phyloP scores from a whole-genome alignment of 2,888 invertebrate species.

The Eristalis intricaria region DNA sequence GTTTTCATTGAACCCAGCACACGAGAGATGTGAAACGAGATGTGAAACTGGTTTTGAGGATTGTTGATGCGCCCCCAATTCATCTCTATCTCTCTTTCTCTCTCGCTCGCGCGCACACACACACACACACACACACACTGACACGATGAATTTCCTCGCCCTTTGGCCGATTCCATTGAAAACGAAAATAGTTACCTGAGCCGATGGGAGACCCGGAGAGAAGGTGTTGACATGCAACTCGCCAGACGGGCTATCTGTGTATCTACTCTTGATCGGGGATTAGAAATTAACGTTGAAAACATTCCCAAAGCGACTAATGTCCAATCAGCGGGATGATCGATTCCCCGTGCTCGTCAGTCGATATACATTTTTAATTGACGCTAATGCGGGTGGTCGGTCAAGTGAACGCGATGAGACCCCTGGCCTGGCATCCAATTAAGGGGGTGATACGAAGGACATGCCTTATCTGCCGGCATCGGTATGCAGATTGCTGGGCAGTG shows the following conservation, averaged over 20 bases:
- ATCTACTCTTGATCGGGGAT: constrained; percentile 9
- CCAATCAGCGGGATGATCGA: constrained; percentile 52
- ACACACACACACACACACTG: neutral
- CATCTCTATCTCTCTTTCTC: neutral
- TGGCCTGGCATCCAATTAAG: neutral
- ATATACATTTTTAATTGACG: constrained; percentile 57
- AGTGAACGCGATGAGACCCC: neutral
- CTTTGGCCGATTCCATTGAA: constrained; percentile 40
- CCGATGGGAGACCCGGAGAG: constrained; percentile 7
- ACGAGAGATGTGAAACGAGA: constrained; percentile 50
- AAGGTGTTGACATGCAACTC: constrained; percentile 36
- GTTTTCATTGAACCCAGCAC: constrained; percentile 32
- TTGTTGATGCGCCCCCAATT: constrained; percentile 7
- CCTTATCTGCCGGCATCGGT: constrained; percentile 57
- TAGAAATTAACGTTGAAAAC: constrained; percentile 25
- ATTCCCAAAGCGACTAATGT: constrained; percentile 42
- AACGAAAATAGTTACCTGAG: constrained; percentile 49
- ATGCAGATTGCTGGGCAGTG: constrained; percentile 41
- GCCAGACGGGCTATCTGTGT: neutral
- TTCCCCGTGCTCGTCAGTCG: constrained; percentile 9
- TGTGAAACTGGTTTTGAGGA: constrained; percentile 61
- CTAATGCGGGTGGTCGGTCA: constrained; percentile 62
- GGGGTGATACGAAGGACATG: neutral
- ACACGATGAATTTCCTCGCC: neutral
- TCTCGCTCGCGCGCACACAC: neutral